Conservation (phyloP, 2,888 invertebrate genomes). For the Incurvaria masculella region DNA sequence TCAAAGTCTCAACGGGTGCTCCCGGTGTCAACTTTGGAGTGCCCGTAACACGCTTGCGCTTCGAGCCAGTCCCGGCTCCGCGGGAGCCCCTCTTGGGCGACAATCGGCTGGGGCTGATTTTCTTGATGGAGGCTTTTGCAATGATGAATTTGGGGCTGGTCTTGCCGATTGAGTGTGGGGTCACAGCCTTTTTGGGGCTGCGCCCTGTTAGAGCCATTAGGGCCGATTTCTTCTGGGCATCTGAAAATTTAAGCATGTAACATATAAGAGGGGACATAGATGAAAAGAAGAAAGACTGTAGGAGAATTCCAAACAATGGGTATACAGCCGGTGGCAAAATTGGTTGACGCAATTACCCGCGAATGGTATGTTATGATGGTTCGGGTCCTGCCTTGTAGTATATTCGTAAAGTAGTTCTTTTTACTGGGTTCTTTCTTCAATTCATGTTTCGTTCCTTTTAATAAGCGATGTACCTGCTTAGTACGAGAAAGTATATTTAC, state of each 20-base stretch:
- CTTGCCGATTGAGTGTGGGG: slow-evolving; percentile 6
- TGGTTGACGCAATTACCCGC: too few species aligned
- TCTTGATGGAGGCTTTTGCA: slow-evolving; percentile 20
- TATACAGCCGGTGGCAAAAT: too few species aligned
- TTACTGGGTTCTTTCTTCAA: too few species aligned
- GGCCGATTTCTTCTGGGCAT: slow-evolving; percentile 47
- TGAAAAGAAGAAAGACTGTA: slow-evolving; percentile 3
- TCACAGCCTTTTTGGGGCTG: slow-evolving; percentile 24
- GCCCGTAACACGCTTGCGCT: not conserved
- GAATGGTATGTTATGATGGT: too few species aligned
- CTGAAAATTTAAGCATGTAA: slow-evolving; percentile 21
- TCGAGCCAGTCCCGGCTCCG: not conserved
- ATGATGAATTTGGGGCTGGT: slow-evolving; percentile 19
- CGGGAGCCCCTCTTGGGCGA: not conserved
- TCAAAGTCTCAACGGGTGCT: too few species aligned
- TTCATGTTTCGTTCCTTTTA: too few species aligned
- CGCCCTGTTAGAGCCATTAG: slow-evolving; percentile 44
- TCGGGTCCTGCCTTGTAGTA: too few species aligned
- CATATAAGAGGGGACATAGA: not conserved
- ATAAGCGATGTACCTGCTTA: too few species aligned
- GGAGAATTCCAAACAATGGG: slow-evolving; percentile 10
- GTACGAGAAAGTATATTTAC: too few species aligned
- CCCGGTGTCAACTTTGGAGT: not conserved
- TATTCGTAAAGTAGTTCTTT: too few species aligned
- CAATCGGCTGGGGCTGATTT: slow-evolving; percentile 17